Percentiles rank a stretch among this genome's conserved stretches.
These are phyloP conservation scores for Thereva unica DNA, from an alignment of 2,888 invertebrate genomes.

Conservation along the genomic window DNA sequence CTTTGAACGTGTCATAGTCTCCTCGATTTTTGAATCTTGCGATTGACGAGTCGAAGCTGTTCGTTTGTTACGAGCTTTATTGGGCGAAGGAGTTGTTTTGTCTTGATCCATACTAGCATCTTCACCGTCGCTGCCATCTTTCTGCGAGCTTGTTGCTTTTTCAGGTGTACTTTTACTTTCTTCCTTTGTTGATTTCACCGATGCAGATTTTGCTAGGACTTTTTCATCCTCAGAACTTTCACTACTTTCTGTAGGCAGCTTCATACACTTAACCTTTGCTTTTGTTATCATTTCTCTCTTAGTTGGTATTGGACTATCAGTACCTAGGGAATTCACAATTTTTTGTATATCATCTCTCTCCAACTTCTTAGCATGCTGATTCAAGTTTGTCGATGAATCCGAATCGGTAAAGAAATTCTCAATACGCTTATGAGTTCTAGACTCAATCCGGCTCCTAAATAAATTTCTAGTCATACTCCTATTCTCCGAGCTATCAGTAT, in stretches of 20 bases:
- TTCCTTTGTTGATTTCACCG: neutral
- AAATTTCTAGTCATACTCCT: constrained; percentile 33
- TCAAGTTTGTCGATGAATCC: constrained; percentile 41
- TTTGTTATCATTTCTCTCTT: constrained; percentile 38
- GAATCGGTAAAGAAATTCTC: constrained; percentile 41
- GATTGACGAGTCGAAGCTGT: constrained; percentile 10
- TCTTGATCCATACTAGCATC: constrained; percentile 7
- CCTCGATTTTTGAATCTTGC: constrained; percentile 43
- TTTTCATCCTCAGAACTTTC: constrained; percentile 32
- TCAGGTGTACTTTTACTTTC: neutral
- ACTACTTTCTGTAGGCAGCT: constrained; percentile 30
- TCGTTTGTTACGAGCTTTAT: constrained; percentile 19
- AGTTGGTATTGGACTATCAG: neutral
- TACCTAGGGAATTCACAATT: neutral
- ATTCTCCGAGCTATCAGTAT: constrained; percentile 34
- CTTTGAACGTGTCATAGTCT: constrained; percentile 58
- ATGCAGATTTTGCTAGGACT: neutral
- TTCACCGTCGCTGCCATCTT: constrained; percentile 2
- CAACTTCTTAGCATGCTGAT: constrained; percentile 11
- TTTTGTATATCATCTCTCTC: neutral
- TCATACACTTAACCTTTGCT: constrained; percentile 38
- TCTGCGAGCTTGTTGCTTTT: constrained; percentile 5
- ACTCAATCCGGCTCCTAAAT: constrained; percentile 31
- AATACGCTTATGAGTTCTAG: constrained; percentile 32
- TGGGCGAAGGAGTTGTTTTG: constrained; percentile 10